Conservation (phyloP, 2,113 vertebrate genomes). For the Thinocorus orbignyianus region DNA sequence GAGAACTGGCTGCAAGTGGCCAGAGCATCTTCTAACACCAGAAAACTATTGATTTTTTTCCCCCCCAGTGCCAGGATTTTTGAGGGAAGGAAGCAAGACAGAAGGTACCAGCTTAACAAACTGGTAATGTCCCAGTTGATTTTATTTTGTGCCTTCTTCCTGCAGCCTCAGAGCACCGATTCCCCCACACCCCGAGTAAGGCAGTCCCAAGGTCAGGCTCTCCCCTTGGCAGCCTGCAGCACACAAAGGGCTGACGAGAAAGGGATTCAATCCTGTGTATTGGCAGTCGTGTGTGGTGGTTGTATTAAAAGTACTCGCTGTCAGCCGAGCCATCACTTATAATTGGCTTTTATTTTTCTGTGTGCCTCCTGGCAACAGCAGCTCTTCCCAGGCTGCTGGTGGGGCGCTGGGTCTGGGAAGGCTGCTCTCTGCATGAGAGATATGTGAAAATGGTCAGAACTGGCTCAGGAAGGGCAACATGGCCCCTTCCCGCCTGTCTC, state of each 20-base stretch:
- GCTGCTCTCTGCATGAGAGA: not conserved
- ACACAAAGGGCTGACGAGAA: slow-evolving; percentile 28
- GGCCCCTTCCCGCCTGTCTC: not conserved
- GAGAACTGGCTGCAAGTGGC: not conserved
- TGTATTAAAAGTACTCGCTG: slow-evolving; percentile 33
- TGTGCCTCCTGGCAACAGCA: slow-evolving; percentile 36
- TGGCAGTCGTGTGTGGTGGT: not conserved
- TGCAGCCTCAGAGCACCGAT: not conserved
- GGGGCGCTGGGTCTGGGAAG: not conserved
- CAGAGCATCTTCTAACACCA: not conserved
- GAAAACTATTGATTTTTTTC: not conserved
- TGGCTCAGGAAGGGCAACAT: not conserved
- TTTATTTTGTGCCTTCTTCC: not conserved
- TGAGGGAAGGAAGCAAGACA: not conserved
- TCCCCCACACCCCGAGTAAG: not conserved
- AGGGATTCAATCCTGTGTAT: not conserved
- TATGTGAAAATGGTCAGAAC: not conserved
- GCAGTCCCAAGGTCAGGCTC: slow-evolving; percentile 1
- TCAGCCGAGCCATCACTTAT: slow-evolving; percentile 31
- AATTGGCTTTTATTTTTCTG: slow-evolving; percentile 25
- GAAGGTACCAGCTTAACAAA: not conserved
- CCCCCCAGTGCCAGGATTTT: not conserved
- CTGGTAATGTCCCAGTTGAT: not conserved
- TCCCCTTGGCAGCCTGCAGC: not conserved
- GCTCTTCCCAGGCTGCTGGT: slow-evolving; percentile 30